These are phyloP conservation scores for Hippocampus comes DNA, from an alignment of 2,113 vertebrate genomes.

Conservation along the genomic window DNA sequence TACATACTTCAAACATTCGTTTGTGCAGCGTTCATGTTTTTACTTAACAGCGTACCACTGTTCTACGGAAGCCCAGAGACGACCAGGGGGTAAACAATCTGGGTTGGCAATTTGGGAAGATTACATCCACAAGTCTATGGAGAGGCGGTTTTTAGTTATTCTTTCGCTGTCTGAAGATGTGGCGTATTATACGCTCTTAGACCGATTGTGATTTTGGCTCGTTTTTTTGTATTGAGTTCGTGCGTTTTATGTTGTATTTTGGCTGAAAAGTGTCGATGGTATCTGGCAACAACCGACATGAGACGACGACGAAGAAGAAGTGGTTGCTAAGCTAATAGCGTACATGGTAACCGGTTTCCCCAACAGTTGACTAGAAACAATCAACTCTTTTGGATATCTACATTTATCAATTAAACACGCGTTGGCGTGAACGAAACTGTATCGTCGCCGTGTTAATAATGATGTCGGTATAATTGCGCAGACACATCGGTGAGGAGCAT, in stretches of 20 bases:
- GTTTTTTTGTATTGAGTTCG: neutral
- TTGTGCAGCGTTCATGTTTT: too few species aligned
- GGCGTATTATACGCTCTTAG: neutral
- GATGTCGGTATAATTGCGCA: neutral
- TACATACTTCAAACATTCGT: too few species aligned
- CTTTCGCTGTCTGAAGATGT: neutral
- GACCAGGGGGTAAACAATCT: neutral
- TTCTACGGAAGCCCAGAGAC: too few species aligned
- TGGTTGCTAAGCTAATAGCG: neutral
- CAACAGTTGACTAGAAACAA: neutral
- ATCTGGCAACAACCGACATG: neutral
- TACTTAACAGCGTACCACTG: too few species aligned
- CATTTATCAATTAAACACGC: neutral
- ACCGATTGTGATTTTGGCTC: neutral
- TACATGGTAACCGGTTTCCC: conserved; percentile 6
- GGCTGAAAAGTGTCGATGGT: neutral
- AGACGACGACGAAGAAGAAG: conserved; percentile 3
- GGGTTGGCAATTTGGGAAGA: neutral
- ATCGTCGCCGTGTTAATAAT: neutral
- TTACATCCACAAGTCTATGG: neutral
- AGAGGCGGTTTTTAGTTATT: neutral
- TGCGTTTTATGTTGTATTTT: neutral
- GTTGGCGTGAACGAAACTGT: neutral
- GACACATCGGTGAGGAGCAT: neutral
- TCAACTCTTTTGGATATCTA: neutral